Percentiles rank a stretch among this genome's conserved stretches.
phyloP scores from a whole-genome alignment of 2,113 vertebrate genomes.

The Trichomycterus rosablanca region DNA sequence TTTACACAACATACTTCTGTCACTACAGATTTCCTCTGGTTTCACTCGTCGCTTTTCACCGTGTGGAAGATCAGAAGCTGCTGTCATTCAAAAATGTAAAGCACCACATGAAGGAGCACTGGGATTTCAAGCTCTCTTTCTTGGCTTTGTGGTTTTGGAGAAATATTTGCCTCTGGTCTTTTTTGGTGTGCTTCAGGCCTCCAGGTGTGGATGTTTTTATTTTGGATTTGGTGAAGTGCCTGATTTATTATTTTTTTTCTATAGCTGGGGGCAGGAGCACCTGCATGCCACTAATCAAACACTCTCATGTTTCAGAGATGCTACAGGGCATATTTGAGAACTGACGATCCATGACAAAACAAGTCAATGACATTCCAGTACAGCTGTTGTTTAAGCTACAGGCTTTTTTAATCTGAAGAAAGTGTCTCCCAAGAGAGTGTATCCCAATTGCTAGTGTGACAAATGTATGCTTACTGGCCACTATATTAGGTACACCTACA shows the following conservation, averaged over 20 bases:
- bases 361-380: too few relatives aligned
- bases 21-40: slow-evolving; percentile 24
- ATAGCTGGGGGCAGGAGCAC: slow-evolving; percentile 42
- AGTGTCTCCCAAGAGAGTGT: too few relatives aligned
- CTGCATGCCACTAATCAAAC: slow-evolving; percentile 31
- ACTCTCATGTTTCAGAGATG: slow-evolving; percentile 4
- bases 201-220: slow-evolving; percentile 57
- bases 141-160: slow-evolving; percentile 38
- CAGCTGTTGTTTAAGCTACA: too few relatives aligned
- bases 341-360: too few relatives aligned
- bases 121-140: slow-evolving; percentile 9
- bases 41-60: not conserved
- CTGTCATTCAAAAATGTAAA: slow-evolving; percentile 8
- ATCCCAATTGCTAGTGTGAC: too few relatives aligned
- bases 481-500: too few relatives aligned
- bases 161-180: slow-evolving; percentile 12
- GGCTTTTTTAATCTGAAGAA: too few relatives aligned
- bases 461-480: too few relatives aligned
- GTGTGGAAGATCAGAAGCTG: not conserved
- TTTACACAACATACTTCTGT: too few relatives aligned
- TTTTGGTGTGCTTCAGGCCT: slow-evolving; percentile 33
- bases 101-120: not conserved
- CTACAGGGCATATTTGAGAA: slow-evolving; percentile 44
- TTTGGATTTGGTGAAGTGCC: slow-evolving; percentile 52
- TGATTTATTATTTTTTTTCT: slow-evolving; percentile 50